Percentiles rank a stretch among this genome's conserved stretches.
These are phyloP conservation scores for Drosophila parvula DNA, from an alignment of 1,140 invertebrate species.

Conservation along the genomic window DNA sequence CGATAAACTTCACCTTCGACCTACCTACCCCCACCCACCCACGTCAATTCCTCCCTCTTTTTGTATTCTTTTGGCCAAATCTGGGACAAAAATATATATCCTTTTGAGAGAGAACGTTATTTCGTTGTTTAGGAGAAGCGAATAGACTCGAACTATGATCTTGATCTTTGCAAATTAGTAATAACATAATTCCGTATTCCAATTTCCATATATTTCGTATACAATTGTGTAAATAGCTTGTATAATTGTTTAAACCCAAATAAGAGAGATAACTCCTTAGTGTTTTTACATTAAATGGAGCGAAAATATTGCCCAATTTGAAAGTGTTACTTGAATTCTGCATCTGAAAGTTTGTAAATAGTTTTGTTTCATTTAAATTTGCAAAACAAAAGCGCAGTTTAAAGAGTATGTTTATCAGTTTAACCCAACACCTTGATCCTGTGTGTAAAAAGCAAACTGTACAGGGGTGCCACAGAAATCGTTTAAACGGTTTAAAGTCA, in stretches of 20 bases:
- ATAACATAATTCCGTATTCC: neutral
- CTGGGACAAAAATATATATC: slow-evolving; percentile 13
- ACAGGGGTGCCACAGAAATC: neutral
- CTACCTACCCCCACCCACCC: no score
- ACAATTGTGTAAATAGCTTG: slow-evolving; percentile 22
- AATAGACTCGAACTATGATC: slow-evolving; percentile 27
- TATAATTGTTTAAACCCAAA: neutral
- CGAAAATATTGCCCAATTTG: neutral
- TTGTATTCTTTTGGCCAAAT: slow-evolving; percentile 4
- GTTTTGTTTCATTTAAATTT: neutral
- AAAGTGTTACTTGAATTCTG: neutral
- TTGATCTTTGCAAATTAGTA: neutral
- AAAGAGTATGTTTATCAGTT: neutral
- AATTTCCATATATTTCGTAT: neutral
- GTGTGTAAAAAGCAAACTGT: neutral
- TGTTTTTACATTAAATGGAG: neutral
- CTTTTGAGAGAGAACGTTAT: slow-evolving; percentile 1
- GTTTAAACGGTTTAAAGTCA: neutral
- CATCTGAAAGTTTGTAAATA: slow-evolving; percentile 12
- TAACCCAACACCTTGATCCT: neutral
- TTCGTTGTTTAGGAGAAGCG: slow-evolving; percentile 12
- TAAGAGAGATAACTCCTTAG: neutral
- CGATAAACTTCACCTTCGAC: slow-evolving; percentile 19
- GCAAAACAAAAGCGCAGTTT: neutral
- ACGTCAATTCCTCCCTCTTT: neutral